phyloP scores from a whole-genome alignment of 2,113 vertebrate genomes.

The Microtus montanus region DNA sequence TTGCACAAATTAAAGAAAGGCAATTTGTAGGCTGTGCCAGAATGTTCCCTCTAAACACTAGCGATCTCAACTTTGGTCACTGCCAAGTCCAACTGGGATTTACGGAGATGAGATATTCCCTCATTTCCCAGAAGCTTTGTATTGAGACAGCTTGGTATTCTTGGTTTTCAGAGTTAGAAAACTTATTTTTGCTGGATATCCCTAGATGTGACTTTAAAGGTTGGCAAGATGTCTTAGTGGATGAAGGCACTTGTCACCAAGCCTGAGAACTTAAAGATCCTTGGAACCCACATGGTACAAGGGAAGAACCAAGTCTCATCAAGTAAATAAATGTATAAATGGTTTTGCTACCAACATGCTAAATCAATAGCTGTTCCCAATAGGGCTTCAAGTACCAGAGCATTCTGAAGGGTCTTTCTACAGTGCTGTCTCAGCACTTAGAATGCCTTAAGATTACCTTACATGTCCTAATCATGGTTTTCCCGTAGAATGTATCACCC shows the following conservation, averaged over 20 bases:
- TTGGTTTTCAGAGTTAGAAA: constrained; percentile 27
- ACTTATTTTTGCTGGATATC: constrained; percentile 40
- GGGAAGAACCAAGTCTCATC: neutral
- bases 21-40: constrained; percentile 77
- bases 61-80: constrained; percentile 56
- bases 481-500: neutral
- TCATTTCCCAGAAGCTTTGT: constrained; percentile 25
- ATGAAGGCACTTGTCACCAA: neutral
- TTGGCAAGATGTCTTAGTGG: neutral
- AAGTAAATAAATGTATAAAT: neutral
- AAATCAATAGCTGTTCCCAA: neutral
- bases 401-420: constrained; percentile 49
- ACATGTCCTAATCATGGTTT: neutral
- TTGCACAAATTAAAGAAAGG: constrained; percentile 82
- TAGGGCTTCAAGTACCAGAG: neutral
- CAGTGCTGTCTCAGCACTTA: constrained; percentile 39
- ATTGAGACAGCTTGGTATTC: neutral
- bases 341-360: constrained; percentile 19
- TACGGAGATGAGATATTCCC: constrained; percentile 35
- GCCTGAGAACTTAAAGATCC: neutral
- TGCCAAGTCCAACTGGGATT: neutral
- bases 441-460: constrained; percentile 24
- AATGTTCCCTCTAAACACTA: constrained; percentile 66
- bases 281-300: neutral
- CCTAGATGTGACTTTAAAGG: neutral